Percentiles rank a stretch among this genome's conserved stretches.
Evolutionary conservation across 2,797 vertebrate species (phyloP).

Genomic region (Natrix natrix): DNA sequence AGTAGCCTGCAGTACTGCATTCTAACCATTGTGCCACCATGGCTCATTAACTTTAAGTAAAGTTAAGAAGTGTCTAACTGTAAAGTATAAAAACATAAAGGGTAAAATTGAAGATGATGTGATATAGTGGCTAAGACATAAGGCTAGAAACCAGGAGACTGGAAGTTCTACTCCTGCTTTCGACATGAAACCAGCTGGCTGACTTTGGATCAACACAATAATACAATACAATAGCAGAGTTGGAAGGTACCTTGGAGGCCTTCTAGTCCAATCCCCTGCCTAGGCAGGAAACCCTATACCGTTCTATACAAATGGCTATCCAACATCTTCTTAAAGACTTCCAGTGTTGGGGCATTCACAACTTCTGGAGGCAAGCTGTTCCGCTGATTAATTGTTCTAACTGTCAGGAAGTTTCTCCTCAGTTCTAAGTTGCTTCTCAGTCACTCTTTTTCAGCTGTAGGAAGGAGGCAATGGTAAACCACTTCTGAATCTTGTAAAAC

Average conservation of each 20-base stretch:
- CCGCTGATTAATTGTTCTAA: too few relatives aligned
- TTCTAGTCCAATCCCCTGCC: too few relatives aligned
- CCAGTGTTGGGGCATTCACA: too few relatives aligned
- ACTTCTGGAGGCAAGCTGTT: too few relatives aligned
- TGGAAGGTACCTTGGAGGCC: too few relatives aligned
- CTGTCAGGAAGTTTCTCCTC: too few relatives aligned
- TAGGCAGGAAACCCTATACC: too few relatives aligned
- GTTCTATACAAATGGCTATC: too few relatives aligned
- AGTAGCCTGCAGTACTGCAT: too few relatives aligned
- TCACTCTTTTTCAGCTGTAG: background rate
- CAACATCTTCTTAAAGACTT: too few relatives aligned
- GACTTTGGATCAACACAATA: background rate
- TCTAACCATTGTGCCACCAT: too few relatives aligned
- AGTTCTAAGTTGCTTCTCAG: background rate
- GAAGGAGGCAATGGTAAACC: background rate
- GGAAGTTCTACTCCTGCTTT: background rate
- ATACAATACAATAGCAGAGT: too few relatives aligned
- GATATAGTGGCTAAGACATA: background rate
- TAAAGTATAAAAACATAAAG: background rate
- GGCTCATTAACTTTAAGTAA: background rate
- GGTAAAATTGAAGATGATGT: background rate
- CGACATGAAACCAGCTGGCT: background rate
- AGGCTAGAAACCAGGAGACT: background rate
- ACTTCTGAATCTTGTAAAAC: background rate
- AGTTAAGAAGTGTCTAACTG: background rate